A percentile compares a stretch with the other conserved stretches of the same genome.
phyloP scores from a whole-genome alignment of 2,113 vertebrate species.

The Psilopogon haemacephalus region DNA sequence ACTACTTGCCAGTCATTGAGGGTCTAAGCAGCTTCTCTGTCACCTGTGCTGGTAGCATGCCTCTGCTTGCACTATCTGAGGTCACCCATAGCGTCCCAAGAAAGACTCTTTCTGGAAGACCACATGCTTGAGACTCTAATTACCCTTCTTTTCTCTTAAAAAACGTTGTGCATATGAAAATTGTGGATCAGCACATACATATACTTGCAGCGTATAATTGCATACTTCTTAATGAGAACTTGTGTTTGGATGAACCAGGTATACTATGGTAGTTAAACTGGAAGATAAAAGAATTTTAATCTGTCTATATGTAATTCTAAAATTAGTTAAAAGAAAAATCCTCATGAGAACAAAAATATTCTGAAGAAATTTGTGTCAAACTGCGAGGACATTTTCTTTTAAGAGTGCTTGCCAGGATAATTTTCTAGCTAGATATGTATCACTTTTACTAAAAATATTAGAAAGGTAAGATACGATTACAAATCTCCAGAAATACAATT shows the following conservation, averaged over 20 bases:
- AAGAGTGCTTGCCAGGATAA: neutral
- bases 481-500: neutral
- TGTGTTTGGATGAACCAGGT: neutral
- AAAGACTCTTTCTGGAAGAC: neutral
- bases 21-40: neutral
- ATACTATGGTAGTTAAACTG: slow-evolving; percentile 12
- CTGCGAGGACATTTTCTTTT: slow-evolving; percentile 2
- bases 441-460: neutral
- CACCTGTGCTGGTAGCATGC: neutral
- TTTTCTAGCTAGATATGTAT: slow-evolving; percentile 28
- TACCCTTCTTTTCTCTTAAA: neutral
- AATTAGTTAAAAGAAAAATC: slow-evolving; percentile 49
- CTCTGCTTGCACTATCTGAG: neutral
- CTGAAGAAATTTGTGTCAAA: slow-evolving; percentile 15
- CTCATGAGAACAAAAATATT: neutral
- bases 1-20: neutral
- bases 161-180: neutral
- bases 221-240: neutral
- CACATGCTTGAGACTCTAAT: rapidly evolving
- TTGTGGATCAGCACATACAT: rapidly evolving
- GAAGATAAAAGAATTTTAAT: slow-evolving; percentile 49
- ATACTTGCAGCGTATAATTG: neutral
- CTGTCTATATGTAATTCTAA: slow-evolving; percentile 31
- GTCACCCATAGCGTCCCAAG: neutral
- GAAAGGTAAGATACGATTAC: neutral